Percentiles rank a stretch among this genome's conserved stretches.
phyloP scores from a whole-genome alignment of 1,140 invertebrate species.

The Euura lappo region DNA sequence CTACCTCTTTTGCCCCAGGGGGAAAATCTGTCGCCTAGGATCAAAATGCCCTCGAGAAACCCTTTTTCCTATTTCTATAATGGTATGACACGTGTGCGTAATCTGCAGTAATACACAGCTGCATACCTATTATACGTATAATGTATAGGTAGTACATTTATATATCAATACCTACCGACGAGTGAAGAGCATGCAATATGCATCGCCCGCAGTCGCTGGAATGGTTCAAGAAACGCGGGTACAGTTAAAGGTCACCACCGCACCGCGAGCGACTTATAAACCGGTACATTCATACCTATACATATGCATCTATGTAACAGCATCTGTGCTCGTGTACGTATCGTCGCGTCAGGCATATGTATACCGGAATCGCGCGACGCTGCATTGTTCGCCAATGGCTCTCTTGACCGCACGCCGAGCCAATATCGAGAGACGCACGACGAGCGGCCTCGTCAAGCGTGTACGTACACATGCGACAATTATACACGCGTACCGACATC shows the following conservation, averaged over 20 bases:
- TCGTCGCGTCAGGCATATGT: too few species aligned
- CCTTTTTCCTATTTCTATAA: too few species aligned
- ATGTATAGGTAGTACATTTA: too few species aligned
- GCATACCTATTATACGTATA: too few species aligned
- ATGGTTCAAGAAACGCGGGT: constrained; percentile 36
- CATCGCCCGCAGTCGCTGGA: constrained; percentile 27
- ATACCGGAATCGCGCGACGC: constrained; percentile 42
- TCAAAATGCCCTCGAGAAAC: too few species aligned
- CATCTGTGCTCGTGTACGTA: neutral
- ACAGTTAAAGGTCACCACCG: constrained; percentile 55
- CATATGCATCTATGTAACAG: neutral
- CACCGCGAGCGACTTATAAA: neutral
- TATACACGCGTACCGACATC: too few species aligned
- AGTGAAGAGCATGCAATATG: neutral
- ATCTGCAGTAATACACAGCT: too few species aligned
- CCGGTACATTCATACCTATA: neutral
- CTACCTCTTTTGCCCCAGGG: too few species aligned
- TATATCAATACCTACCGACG: neutral
- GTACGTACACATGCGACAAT: too few species aligned
- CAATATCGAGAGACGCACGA: neutral
- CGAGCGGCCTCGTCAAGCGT: too few species aligned
- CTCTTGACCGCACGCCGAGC: constrained; percentile 29
- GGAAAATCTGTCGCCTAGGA: too few species aligned
- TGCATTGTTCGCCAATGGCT: constrained; percentile 53
- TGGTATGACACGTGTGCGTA: too few species aligned